These are phyloP conservation scores for Hermodice carunculata DNA, from an alignment of 2,888 invertebrate genomes.

Conservation along the genomic window DNA sequence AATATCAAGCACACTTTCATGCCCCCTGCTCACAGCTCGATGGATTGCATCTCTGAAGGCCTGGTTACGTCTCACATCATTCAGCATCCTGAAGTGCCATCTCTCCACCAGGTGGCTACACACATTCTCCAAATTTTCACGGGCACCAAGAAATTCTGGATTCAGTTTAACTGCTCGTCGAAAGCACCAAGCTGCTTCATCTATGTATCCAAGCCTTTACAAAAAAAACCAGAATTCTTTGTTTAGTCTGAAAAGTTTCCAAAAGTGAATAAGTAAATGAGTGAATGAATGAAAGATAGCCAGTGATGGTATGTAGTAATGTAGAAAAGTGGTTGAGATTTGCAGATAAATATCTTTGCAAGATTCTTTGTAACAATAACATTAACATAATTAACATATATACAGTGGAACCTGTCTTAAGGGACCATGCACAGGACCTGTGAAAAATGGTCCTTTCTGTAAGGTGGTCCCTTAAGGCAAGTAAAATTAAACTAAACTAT, in stretches of 20 bases:
- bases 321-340: too few species aligned
- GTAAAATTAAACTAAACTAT: too few species aligned
- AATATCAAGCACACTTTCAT: conserved; percentile 78
- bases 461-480: too few species aligned
- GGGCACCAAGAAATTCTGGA: conserved; percentile 74
- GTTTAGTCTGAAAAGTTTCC: neutral
- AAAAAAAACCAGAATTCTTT: neutral
- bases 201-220: conserved; percentile 73
- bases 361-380: too few species aligned
- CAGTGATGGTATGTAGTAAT: too few species aligned
- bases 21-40: conserved; percentile 72
- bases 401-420: too few species aligned
- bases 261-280: too few species aligned
- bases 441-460: too few species aligned
- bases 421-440: too few species aligned
- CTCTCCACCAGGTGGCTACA: conserved; percentile 80
- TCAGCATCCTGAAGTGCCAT: conserved; percentile 89
- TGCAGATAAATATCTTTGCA: too few species aligned
- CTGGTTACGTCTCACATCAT: conserved; percentile 78
- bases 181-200: conserved; percentile 75
- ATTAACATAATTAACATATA: too few species aligned
- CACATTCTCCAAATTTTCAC: conserved; percentile 79
- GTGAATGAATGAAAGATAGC: too few species aligned
- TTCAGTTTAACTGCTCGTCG: conserved; percentile 73
- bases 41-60: conserved; percentile 78